These are phyloP conservation scores for Anguilla obscura DNA, from an alignment of 2,797 vertebrate species.

Conservation along the genomic window DNA sequence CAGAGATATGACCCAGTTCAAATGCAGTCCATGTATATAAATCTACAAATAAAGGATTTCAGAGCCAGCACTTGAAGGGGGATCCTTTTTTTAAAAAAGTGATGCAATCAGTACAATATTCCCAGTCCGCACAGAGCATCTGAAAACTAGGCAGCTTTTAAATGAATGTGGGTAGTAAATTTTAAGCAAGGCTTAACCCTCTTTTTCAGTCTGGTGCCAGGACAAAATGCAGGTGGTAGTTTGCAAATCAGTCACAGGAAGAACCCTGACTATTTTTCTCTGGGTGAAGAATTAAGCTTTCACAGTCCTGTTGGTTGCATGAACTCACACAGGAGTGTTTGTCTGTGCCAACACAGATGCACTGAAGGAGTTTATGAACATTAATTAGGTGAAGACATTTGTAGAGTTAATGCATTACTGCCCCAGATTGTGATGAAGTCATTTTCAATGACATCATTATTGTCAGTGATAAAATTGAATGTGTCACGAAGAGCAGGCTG, in stretches of 20 bases:
- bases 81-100: not conserved
- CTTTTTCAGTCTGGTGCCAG: not conserved
- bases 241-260: not conserved
- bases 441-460: not conserved
- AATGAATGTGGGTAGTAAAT: not conserved
- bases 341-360: not conserved
- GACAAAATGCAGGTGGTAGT: not conserved
- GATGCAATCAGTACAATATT: not conserved
- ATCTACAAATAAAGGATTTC: not conserved
- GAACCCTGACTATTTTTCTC: not conserved
- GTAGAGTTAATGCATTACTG: not conserved
- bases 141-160: not conserved
- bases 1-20: not conserved
- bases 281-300: not conserved
- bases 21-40: not conserved
- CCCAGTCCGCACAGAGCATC: not conserved
- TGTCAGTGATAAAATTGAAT: not conserved
- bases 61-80: not conserved
- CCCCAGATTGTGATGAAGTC: not conserved
- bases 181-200: not conserved
- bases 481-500: not conserved
- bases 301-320: not conserved
- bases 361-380: not conserved
- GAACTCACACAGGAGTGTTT: not conserved
- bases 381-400: not conserved